A percentile compares a stretch with the other conserved stretches of the same genome.
Conservation (phyloP, 2,113 vertebrate genomes). For the Condylura cristata region DNA sequence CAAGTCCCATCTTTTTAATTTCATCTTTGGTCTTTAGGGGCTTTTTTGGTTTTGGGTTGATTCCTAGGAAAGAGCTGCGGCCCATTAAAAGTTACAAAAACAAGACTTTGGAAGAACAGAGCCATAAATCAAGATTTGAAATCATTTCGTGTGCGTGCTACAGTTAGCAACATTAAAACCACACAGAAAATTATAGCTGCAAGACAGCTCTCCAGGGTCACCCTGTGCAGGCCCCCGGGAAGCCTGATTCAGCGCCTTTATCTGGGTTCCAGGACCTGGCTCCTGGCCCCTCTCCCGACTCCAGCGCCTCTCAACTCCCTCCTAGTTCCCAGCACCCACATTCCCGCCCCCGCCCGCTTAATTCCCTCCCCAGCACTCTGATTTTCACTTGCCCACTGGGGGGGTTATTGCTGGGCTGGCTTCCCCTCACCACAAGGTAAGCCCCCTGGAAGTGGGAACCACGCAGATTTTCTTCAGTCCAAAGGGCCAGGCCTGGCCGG, state of each 20-base stretch:
- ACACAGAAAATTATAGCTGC: not conserved
- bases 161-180: not conserved
- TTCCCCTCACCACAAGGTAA: not conserved
- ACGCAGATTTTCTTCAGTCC: not conserved
- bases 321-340: too few species aligned
- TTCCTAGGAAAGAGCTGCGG: conserved; percentile 20
- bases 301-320: not conserved
- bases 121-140: not conserved
- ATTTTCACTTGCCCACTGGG: not conserved
- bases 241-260: not conserved
- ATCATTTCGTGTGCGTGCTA: not conserved
- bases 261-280: not conserved
- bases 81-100: not conserved
- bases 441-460: not conserved
- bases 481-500: not conserved
- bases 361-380: not conserved
- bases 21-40: not conserved
- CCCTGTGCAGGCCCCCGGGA: too few species aligned
- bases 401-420: not conserved
- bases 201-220: not conserved
- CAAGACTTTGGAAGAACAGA: not conserved
- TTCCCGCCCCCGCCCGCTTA: too few species aligned
- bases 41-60: conserved; percentile 7
- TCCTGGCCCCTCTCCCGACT: not conserved
- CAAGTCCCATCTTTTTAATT: not conserved